phyloP scores from a whole-genome alignment of 2,888 invertebrate species.

The Xylocampa areola region DNA sequence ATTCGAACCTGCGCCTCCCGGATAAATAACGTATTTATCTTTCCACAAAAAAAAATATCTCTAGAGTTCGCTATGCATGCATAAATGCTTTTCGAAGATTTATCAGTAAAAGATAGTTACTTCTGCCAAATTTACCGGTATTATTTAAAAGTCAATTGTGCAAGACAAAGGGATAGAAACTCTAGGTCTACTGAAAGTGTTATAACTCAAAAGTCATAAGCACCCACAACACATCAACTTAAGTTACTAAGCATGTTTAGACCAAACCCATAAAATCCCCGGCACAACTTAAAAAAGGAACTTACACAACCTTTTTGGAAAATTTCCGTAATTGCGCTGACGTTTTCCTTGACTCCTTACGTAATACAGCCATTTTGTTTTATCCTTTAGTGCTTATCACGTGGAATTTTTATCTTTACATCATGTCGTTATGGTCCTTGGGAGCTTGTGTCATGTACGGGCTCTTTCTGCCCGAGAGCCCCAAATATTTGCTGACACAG shows the following conservation, averaged over 20 bases:
- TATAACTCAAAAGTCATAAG: too few relatives aligned
- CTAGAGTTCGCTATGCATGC: too few relatives aligned
- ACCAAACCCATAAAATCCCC: constrained; percentile 33
- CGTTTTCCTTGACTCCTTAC: constrained; percentile 33
- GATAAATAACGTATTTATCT: too few relatives aligned
- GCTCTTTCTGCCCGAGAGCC: constrained; percentile 76
- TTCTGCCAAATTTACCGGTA: too few relatives aligned
- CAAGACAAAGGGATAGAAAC: too few relatives aligned
- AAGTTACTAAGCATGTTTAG: constrained; percentile 45
- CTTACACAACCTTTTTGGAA: constrained; percentile 44
- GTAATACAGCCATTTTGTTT: constrained; percentile 44
- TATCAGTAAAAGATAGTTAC: too few relatives aligned
- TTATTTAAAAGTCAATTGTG: too few relatives aligned
- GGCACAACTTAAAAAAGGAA: constrained; percentile 25
- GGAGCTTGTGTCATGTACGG: constrained; percentile 68
- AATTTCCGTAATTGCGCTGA: constrained; percentile 43
- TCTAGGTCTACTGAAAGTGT: too few relatives aligned
- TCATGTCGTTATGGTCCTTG: constrained; percentile 76
- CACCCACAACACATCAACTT: constrained; percentile 39
- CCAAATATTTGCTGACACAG: constrained; percentile 77
- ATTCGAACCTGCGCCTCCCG: too few relatives aligned
- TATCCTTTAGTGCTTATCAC: constrained; percentile 73
- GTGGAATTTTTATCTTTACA: constrained; percentile 80
- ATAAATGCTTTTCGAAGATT: too few relatives aligned
- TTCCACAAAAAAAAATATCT: too few relatives aligned